Base-by-base conservation (phyloP, 2,888 invertebrate species). In the Drosophila testacea region DNA sequence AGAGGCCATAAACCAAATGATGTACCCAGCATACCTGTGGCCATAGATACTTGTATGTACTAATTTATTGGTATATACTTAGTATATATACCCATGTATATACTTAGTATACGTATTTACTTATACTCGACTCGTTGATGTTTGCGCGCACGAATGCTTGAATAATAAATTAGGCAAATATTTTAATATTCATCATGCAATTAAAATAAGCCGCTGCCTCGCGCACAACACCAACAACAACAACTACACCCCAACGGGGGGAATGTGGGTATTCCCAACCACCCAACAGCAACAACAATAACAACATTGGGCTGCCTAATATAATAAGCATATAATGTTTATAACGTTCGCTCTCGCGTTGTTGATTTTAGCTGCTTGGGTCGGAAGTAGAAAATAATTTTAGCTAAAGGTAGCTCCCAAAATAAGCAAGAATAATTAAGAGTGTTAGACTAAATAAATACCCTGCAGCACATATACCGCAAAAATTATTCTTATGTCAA, bases 111-210 rank as follows among this genome's bases (percentile, higher is more conserved):
- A 41, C 16, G 22, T 46, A 28, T 60, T 28, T 64, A 77, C 10
- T 16, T 62, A 61, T 63, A 59, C 61, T 36, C 39, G 39, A 38
- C 52, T 73, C 69, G 74, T 74, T 77, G 75, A 70, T 80, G 81
- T 68, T 79, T 63, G 77, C 75, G 70, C 80, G 69, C 82, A 79
- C 79, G 73, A 72, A 81, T 77, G 87, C 85, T 77, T 85, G 81
- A 89, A 88, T 90, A 90, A 91, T 81, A 88, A 90, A 90, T 91
- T 91, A 74, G 67, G 82, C 83, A 86, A 89, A 87, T 90, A 89
- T 89, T 90, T 85, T 89, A 91, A 91, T 91, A 91, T 90, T 90
- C 90, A 91, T 89, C 90, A 91, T 86, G 85, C 91, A 90, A 91
- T 90, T 90, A 90, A 88, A 85, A 81, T 89, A 89, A 88, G 88